Evolutionary conservation across 2,113 vertebrate genomes (phyloP).

Genomic region (Parotia lawesii): DNA sequence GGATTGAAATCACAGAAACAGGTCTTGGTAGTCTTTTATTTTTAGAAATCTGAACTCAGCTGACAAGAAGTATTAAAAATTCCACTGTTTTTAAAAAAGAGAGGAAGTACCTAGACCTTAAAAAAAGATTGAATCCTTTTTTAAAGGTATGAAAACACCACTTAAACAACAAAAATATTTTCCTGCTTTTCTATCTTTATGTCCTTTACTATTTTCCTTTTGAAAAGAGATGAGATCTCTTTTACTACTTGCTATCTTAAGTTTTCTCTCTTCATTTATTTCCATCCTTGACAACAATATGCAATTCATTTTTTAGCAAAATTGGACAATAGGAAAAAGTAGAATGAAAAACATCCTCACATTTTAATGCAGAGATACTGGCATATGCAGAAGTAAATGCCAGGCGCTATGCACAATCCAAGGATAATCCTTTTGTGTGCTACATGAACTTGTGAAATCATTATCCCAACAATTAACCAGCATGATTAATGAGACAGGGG

Average conservation of each 20-base stretch:
- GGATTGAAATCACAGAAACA: background rate
- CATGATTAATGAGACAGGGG: slow-evolving; percentile 13
- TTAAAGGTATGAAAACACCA: background rate
- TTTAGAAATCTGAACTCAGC: background rate
- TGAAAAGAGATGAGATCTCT: background rate
- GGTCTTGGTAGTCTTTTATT: background rate
- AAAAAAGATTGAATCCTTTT: background rate
- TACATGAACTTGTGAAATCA: slow-evolving; percentile 39
- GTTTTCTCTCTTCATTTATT: slow-evolving; percentile 35
- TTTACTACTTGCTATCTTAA: background rate
- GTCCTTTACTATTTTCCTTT: background rate
- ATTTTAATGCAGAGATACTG: slow-evolving; percentile 15
- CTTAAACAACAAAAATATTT: background rate
- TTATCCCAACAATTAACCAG: slow-evolving; percentile 49
- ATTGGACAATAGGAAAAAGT: background rate
- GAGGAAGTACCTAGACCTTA: background rate
- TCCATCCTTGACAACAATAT: slow-evolving; percentile 25
- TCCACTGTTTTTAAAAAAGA: background rate
- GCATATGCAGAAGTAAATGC: background rate
- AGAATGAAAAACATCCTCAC: background rate
- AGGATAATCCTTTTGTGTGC: slow-evolving; percentile 51
- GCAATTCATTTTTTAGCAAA: slow-evolving; percentile 25
- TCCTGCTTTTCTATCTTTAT: background rate
- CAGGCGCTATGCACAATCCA: background rate
- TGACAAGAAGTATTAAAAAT: background rate